Conservation (phyloP, 2,797 vertebrate species). For the Emys orbicularis region DNA sequence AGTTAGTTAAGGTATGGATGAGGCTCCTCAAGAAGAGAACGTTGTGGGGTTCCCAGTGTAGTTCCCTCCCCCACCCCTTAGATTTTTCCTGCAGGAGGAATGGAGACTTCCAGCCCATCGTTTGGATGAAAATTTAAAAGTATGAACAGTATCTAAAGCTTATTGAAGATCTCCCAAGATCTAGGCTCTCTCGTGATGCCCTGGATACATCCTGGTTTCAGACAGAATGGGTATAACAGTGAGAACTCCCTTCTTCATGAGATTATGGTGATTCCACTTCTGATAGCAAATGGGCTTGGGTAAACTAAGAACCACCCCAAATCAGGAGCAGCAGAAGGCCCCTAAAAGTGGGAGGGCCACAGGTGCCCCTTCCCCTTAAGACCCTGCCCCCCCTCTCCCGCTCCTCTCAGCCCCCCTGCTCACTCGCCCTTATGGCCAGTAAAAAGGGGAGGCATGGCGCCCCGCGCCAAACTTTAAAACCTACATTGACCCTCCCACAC, state of each 20-base stretch:
- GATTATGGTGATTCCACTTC: not conserved
- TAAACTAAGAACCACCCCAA: not conserved
- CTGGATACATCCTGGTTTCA: not conserved
- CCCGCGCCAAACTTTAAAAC: not conserved
- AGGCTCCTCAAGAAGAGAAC: not conserved
- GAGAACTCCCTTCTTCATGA: not conserved
- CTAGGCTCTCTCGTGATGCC: not conserved
- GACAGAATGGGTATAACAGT: not conserved
- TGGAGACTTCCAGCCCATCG: not conserved
- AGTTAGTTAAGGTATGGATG: not conserved
- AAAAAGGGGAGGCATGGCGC: too few species aligned
- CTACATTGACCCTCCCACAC: not conserved
- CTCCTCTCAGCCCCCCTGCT: too few species aligned
- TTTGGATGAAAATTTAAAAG: not conserved
- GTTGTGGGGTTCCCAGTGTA: fast-evolving
- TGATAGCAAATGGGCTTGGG: not conserved
- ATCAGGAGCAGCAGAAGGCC: too few species aligned
- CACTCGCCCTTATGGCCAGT: too few species aligned
- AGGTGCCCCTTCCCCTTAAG: too few species aligned
- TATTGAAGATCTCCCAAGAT: conserved; percentile 6
- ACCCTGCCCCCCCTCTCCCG: too few species aligned
- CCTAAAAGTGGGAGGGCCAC: too few species aligned
- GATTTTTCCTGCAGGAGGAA: not conserved
- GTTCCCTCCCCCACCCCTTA: not conserved
- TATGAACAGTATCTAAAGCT: not conserved